Percentiles rank a stretch among this genome's conserved stretches.
Conservation (phyloP, 1,140 invertebrate species). For the Sipha flava region DNA sequence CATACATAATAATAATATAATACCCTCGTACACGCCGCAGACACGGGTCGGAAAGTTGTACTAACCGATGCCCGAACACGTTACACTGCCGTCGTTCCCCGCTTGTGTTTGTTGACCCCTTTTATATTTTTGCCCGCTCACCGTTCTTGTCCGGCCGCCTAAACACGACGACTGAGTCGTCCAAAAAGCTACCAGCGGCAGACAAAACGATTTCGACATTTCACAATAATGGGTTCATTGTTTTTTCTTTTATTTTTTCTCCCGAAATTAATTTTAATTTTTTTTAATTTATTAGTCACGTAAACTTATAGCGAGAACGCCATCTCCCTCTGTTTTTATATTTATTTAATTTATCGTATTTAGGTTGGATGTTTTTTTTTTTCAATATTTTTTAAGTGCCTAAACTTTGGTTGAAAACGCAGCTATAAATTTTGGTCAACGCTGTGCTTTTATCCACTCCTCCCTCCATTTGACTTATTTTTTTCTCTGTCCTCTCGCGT, state of each 20-base stretch:
- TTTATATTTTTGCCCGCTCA: background rate
- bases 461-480: background rate
- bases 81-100: background rate
- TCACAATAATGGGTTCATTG: slow-evolving; percentile 15
- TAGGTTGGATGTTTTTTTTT: background rate
- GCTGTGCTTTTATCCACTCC: background rate
- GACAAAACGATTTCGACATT: slow-evolving; percentile 26
- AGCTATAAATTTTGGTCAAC: background rate
- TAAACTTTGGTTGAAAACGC: slow-evolving; percentile 11
- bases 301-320: slow-evolving; percentile 17
- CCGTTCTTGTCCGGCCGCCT: background rate
- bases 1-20: background rate
- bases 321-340: background rate
- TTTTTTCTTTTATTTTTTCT: background rate
- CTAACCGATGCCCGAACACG: slow-evolving; percentile 5
- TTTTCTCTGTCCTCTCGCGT: background rate
- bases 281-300: slow-evolving; percentile 2
- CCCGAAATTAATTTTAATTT: background rate
- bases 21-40: background rate
- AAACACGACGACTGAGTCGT: slow-evolving; percentile 1
- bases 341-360: slow-evolving; percentile 30
- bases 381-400: slow-evolving; percentile 26
- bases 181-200: background rate
- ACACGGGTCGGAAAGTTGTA: slow-evolving; percentile 22
- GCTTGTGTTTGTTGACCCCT: slow-evolving; percentile 2